Evolutionary conservation across 2,888 invertebrate genomes (phyloP).

Genomic region (Cepaea hortensis): DNA sequence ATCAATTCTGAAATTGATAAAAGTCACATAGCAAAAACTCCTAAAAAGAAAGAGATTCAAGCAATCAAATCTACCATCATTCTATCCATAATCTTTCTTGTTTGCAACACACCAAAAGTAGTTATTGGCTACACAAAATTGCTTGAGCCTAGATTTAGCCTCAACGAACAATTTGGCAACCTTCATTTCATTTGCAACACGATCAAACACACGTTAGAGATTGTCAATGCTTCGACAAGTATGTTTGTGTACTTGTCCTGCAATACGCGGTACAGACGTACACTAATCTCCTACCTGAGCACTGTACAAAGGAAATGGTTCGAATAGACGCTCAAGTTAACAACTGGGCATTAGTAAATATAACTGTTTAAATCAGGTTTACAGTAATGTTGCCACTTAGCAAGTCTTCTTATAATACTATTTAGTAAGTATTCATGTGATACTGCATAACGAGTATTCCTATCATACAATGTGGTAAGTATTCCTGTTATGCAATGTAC

Average conservation of each 20-base stretch:
- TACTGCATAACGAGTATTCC: no score
- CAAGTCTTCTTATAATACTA: no score
- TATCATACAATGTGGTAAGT: no score
- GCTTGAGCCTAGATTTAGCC: not conserved
- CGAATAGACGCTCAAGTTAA: not conserved
- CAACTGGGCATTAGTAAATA: not conserved
- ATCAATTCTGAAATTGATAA: no score
- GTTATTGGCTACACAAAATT: not conserved
- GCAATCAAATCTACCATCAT: not conserved
- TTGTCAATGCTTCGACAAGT: not conserved
- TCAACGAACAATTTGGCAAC: not conserved
- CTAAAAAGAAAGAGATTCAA: slow-evolving; percentile 10
- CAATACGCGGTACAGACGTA: slow-evolving; percentile 3
- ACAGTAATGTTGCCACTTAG: no score
- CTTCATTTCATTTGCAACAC: not conserved
- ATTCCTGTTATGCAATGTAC: no score
- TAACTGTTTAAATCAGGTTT: no score
- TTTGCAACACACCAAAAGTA: slow-evolving; percentile 22
- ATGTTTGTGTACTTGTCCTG: slow-evolving; percentile 22
- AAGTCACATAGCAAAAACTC: not conserved
- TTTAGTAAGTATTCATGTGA: no score
- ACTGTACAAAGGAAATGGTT: not conserved
- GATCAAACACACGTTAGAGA: not conserved
- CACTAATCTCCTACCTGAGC: not conserved
- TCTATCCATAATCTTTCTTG: slow-evolving; percentile 8